Evolutionary conservation across 1,140 invertebrate genomes (phyloP).

Genomic region (Drosophila obscura): DNA sequence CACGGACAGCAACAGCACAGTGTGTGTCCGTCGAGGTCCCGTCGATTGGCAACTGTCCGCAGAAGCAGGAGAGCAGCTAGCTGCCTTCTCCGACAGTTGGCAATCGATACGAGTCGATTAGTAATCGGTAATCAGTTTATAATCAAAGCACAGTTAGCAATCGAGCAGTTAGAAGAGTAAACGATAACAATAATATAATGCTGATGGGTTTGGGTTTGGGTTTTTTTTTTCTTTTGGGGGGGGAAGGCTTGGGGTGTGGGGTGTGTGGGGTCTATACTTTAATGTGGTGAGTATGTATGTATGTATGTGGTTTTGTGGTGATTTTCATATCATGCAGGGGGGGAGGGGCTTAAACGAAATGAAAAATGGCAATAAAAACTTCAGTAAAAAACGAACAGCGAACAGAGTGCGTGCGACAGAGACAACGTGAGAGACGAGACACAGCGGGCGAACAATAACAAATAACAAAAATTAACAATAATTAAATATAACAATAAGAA

Average conservation of each 20-base stretch:
- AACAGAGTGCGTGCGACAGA: too few relatives aligned
- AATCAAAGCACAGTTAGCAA: constrained; percentile 59
- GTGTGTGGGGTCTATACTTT: too few relatives aligned
- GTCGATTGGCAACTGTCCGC: constrained; percentile 5
- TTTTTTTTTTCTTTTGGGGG: too few relatives aligned
- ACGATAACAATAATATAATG: constrained; percentile 8
- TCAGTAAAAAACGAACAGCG: too few relatives aligned
- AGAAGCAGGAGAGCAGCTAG: not conserved
- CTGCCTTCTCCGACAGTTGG: not conserved
- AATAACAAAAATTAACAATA: too few relatives aligned
- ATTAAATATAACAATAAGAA: too few relatives aligned
- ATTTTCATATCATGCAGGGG: not conserved
- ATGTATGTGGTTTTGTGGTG: constrained; percentile 16
- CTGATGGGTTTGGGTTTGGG: constrained; percentile 5
- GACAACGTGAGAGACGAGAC: too few relatives aligned
- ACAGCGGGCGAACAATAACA: too few relatives aligned
- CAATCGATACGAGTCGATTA: constrained; percentile 16
- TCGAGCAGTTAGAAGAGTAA: constrained; percentile 48
- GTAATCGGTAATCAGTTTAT: not conserved
- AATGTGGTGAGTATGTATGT: too few relatives aligned
- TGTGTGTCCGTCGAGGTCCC: not conserved
- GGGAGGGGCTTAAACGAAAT: too few relatives aligned
- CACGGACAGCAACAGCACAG: too few relatives aligned
- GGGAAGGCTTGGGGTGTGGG: not conserved
- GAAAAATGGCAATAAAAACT: too few relatives aligned